Evolutionary conservation across 2,888 invertebrate genomes (phyloP), one percentile per base, ranked within the genome.

Genomic region (Isotomurus palustris): DNA sequence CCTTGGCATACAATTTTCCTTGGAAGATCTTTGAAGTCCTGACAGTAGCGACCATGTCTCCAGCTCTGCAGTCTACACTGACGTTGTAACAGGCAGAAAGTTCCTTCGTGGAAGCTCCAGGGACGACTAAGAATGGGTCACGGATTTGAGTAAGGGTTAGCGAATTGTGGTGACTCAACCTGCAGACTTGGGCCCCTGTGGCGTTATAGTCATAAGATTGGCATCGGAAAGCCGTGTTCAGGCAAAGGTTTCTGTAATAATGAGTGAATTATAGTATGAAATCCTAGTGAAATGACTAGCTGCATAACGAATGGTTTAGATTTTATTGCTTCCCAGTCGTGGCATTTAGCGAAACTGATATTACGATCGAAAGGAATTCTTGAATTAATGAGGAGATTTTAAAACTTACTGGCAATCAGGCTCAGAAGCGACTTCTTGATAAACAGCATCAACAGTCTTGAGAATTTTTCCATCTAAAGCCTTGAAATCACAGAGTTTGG

Each of bases 181-280:
- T 84, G 79, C 93, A 94, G 48, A 93, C 91, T 81, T 88, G 87
- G 73, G 92, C 92, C 53, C 91, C 91, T 67, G 91, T 91, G 74
- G 92, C 93, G 50, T 91, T 91, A 75, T 88, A 91, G 76, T 93
- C 93, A 76, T 91, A 93, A 10, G 92, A 91, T 76, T 92, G 92
- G 76, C 93, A 93, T 74, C 87, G 82, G 83, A 87, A 91, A 40
- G 90, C 90, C 32, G 91, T 90, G 76, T 88, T 89, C 56, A 92
- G 80, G 76, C 92, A 92, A 64, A 91, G 81, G 74, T 91, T 91
- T 59, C 91, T 70, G 55, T 24, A n/a, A n/a, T n/a, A n/a, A n/a
- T n/a, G n/a, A n/a, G n/a, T n/a, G n/a, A n/a, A n/a, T n/a, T n/a
- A n/a, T n/a, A n/a, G n/a, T n/a, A n/a, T n/a, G n/a, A n/a, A n/a